Conservation (phyloP, 2,888 invertebrate species). For the Stenchaetothrips biformis region DNA sequence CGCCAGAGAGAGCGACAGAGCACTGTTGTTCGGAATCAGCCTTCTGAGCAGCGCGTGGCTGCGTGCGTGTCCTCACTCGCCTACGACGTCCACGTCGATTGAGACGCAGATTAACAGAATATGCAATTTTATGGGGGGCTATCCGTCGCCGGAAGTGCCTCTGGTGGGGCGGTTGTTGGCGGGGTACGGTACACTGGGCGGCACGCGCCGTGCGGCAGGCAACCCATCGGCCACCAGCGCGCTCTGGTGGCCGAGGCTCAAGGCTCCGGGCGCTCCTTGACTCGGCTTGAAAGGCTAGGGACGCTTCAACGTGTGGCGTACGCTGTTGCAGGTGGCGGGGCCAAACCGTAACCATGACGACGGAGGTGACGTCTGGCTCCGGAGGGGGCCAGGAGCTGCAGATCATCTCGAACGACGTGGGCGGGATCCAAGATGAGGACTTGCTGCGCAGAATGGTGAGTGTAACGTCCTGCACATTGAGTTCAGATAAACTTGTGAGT, state of each 20-base stretch:
- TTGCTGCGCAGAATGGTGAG: slow-evolving; percentile 70
- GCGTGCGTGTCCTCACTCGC: no score
- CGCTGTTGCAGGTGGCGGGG: not conserved
- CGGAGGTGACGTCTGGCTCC: slow-evolving; percentile 15
- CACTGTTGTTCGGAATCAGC: no score
- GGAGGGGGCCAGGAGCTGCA: not conserved
- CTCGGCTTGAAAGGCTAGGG: not conserved
- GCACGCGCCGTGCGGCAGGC: not conserved
- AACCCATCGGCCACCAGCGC: not conserved
- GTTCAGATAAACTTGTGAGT: slow-evolving; percentile 1
- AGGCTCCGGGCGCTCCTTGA: not conserved
- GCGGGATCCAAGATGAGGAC: slow-evolving; percentile 70
- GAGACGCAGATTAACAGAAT: no score
- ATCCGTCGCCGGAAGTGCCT: no score
- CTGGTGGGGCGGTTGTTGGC: no score
- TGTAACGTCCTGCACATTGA: no score
- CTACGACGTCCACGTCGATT: no score
- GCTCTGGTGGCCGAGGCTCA: not conserved
- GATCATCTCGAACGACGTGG: slow-evolving; percentile 55
- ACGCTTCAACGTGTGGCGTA: not conserved
- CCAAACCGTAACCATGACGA: not conserved
- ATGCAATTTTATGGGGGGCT: no score
- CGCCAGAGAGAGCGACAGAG: no score
- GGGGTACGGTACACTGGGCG: no score
- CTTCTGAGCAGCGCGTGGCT: no score